A percentile compares a stretch with the other conserved stretches of the same genome.
These are phyloP conservation scores for Sussaba pulchella DNA, from an alignment of 2,888 invertebrate genomes.

Conservation along the genomic window DNA sequence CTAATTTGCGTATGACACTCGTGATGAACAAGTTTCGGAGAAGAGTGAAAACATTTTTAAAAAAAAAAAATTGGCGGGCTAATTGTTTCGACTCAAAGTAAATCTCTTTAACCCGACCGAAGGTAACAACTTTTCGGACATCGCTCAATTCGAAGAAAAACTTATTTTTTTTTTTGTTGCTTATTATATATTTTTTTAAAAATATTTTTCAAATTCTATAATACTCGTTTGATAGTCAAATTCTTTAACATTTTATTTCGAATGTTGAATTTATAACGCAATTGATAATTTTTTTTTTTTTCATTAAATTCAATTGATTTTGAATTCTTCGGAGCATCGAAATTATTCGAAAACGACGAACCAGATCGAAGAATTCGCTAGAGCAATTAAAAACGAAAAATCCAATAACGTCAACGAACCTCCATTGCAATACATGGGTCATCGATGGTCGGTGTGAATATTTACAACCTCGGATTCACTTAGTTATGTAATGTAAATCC, in stretches of 20 bases:
- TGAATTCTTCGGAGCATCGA: not conserved
- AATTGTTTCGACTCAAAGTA: conserved; percentile 9
- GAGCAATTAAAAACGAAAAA: conserved; percentile 40
- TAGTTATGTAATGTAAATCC: conserved; percentile 16
- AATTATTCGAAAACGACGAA: conserved; percentile 1
- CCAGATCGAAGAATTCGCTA: conserved; percentile 30
- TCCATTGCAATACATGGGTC: conserved; percentile 29
- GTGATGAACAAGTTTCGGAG: conserved; percentile 23
- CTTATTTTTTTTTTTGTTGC: conserved; percentile 3
- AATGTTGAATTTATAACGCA: not conserved
- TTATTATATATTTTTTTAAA: not conserved
- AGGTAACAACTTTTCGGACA: not conserved
- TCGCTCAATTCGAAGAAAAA: not conserved
- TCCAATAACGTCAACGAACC: conserved; percentile 21
- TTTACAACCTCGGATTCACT: conserved; percentile 10
- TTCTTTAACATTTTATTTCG: conserved; percentile 3
- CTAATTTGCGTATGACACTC: conserved; percentile 25
- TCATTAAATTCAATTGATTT: not conserved
- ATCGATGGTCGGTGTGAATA: conserved; percentile 18
- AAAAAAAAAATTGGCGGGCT: conserved; percentile 1
- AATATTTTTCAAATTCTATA: conserved; percentile 6
- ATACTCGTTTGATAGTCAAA: not conserved
- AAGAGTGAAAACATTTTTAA: conserved; percentile 13
- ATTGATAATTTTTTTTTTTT: not conserved
- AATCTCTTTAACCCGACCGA: conserved; percentile 7